Evolutionary conservation across 2,797 vertebrate species (phyloP).

Genomic region (Rhyacichthys aspro): DNA sequence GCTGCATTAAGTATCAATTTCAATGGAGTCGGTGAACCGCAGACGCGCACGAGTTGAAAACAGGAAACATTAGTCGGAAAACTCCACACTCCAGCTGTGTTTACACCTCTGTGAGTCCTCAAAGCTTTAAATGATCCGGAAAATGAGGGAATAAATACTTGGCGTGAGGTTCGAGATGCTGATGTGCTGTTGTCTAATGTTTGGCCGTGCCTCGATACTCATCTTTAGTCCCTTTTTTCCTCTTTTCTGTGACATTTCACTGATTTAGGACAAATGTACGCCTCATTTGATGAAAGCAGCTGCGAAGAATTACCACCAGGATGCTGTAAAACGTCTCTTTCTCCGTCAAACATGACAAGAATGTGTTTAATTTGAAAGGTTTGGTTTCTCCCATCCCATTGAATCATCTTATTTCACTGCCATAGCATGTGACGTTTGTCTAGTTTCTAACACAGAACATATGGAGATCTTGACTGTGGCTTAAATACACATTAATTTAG

Average conservation of each 20-base stretch:
- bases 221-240: constrained; percentile 6
- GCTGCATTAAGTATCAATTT: background rate
- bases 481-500: background rate
- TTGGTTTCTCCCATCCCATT: constrained; percentile 13
- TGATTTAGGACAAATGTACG: constrained; percentile 31
- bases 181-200: constrained; percentile 11
- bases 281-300: constrained; percentile 30
- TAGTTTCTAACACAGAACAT: constrained; percentile 31
- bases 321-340: constrained; percentile 48
- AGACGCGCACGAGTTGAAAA: constrained; percentile 18
- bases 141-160: constrained; percentile 40
- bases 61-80: constrained; percentile 11
- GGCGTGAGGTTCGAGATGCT: constrained; percentile 18
- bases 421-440: constrained; percentile 1
- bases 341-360: constrained; percentile 35
- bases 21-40: constrained; percentile 8
- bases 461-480: background rate
- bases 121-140: constrained; percentile 29
- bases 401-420: constrained; percentile 18
- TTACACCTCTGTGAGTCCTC: constrained; percentile 20
- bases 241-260: constrained; percentile 22
- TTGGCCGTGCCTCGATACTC: constrained; percentile 12
- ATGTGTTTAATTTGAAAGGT: constrained; percentile 41
- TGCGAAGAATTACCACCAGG: constrained; percentile 44
- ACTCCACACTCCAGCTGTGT: constrained; percentile 11